Evolutionary conservation across 2,113 vertebrate species (phyloP), one percentile per base, ranked within the genome.

Genomic region (Paracanthobrama guichenoti): DNA sequence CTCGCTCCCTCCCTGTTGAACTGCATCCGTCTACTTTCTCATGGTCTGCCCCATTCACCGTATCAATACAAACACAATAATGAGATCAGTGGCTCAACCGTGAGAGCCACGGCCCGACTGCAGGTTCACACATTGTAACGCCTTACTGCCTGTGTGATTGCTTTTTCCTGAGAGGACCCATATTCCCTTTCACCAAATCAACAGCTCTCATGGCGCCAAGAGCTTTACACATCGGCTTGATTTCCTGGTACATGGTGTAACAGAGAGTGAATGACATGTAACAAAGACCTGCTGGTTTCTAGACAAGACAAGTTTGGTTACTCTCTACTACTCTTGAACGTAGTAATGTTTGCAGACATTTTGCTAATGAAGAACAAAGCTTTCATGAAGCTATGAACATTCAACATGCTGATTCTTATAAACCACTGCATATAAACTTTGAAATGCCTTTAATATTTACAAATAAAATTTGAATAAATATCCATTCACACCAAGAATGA

Each of bases 141-240:
- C 62, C 75, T 42, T 39, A 35, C 26, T 60, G 66, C 73, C 66
- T 53, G 71, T 28, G 69, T 83, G 77, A 80, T 76, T 81, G 66
- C 66, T 74, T 84, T 87, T 69, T 48, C 83, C 57, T 83, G 72
- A 22, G 35, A 46, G 53, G 18, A 71, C 22, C 59, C 22, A 62
- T 69, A 73, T 85, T 84, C 62, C 16, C 59, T 87, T 86, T 87
- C 80, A 82, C 10, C 84, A 77, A 69, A 71, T 85, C 18, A 83
- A 72, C 76, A 85, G 53, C 26, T 53, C 28, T 67, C 64, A 53
- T 74, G 11, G 69, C 9, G 31, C 20, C 60, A 73, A 82, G 50
- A 57, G 73, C 72, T 53, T 69, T 77, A 75, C 55, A 24, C 69
- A 55, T 24, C 55, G 26, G 50, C 76, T 85, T 66, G 67, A 81